Percentiles rank a stretch among this genome's conserved stretches.
Evolutionary conservation across 2,113 vertebrate species (phyloP).

Genomic region (Tyrannus savana): DNA sequence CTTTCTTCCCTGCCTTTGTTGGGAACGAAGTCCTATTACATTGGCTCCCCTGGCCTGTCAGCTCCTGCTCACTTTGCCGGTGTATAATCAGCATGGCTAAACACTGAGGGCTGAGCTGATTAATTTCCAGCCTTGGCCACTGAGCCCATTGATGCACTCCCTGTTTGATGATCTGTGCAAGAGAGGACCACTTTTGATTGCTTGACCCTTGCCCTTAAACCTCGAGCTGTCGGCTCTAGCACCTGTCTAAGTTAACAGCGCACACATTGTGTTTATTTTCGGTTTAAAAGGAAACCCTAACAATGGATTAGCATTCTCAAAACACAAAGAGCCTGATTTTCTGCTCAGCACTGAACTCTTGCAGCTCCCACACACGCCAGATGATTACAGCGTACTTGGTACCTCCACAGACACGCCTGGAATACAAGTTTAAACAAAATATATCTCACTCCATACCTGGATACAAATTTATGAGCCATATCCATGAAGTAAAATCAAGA

Average conservation of each 20-base stretch:
- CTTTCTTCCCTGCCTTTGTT: constrained; percentile 84
- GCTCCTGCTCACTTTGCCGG: constrained; percentile 69
- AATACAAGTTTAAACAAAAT: constrained; percentile 6
- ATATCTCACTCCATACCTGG: neutral
- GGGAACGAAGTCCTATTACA: constrained; percentile 80
- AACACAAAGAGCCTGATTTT: constrained; percentile 57
- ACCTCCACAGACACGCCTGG: neutral
- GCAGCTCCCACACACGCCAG: constrained; percentile 4
- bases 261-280: constrained; percentile 37
- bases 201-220: constrained; percentile 80
- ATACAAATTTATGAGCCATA: neutral
- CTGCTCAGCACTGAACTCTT: neutral
- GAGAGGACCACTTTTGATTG: constrained; percentile 91
- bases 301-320: constrained; percentile 61
- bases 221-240: constrained; percentile 65
- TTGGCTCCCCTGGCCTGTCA: constrained; percentile 76
- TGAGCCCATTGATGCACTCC: constrained; percentile 84
- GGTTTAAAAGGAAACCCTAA: constrained; percentile 54
- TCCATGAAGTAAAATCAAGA: neutral
- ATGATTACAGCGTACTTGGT: neutral
- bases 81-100: constrained; percentile 86
- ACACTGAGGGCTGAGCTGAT: constrained; percentile 83
- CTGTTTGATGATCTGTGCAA: constrained; percentile 89
- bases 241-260: constrained; percentile 75
- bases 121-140: constrained; percentile 81